phyloP scores from a whole-genome alignment of 1,140 invertebrate genomes.

The Drosophila carrolli region DNA sequence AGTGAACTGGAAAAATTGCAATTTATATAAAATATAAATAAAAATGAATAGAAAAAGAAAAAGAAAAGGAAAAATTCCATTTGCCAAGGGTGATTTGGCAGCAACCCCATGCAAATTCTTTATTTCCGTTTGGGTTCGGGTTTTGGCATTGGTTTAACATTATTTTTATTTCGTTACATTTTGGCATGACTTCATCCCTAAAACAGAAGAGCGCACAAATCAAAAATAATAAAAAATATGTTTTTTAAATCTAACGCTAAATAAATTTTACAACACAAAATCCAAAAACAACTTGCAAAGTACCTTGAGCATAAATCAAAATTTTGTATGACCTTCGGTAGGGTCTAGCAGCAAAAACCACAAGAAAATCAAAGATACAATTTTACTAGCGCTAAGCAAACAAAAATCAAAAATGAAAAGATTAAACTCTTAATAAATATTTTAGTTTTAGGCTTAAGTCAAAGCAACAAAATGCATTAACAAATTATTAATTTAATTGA shows the following conservation, averaged over 20 bases:
- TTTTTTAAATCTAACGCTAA: conserved; percentile 63
- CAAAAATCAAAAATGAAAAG: conserved; percentile 30
- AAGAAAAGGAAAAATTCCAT: conserved; percentile 36
- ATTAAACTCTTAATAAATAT: conserved; percentile 54
- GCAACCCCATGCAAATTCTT: conserved; percentile 44
- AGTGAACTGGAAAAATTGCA: conserved; percentile 54
- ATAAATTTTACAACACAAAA: conserved; percentile 65
- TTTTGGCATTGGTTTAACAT: conserved; percentile 30
- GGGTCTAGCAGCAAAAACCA: conserved; percentile 21
- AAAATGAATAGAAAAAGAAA: conserved; percentile 17
- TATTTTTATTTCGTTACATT: conserved; percentile 42
- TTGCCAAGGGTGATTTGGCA: conserved; percentile 54
- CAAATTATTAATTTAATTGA: conserved; percentile 62
- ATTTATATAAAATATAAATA: conserved; percentile 73
- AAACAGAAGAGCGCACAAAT: conserved; percentile 67
- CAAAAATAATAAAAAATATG: conserved; percentile 64
- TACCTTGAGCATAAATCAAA: conserved; percentile 84
- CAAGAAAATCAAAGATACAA: conserved; percentile 51
- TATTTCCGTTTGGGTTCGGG: conserved; percentile 17
- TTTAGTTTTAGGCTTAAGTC: conserved; percentile 59
- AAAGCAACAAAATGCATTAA: conserved; percentile 59
- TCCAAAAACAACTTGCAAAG: conserved; percentile 63
- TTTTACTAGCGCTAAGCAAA: conserved; percentile 73
- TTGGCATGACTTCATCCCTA: conserved; percentile 25
- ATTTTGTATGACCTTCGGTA: conserved; percentile 60